Conservation (phyloP, 2,888 invertebrate genomes). For the Buathra laborator region DNA sequence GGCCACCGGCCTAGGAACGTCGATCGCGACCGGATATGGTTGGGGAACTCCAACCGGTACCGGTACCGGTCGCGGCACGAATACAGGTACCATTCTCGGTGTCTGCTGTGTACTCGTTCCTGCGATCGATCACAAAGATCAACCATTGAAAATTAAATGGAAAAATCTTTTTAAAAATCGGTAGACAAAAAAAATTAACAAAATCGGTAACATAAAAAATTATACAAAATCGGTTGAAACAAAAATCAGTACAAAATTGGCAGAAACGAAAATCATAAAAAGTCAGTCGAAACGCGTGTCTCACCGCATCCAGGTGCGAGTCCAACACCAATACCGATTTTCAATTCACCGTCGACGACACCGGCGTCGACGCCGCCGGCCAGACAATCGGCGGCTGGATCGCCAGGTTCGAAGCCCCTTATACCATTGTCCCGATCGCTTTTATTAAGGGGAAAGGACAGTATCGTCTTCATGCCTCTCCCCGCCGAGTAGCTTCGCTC, state of each 20-base stretch:
- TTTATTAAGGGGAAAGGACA: slow-evolving; percentile 52
- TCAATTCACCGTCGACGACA: slow-evolving; percentile 56
- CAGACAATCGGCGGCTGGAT: slow-evolving; percentile 60
- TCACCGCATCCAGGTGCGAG: slow-evolving; percentile 59
- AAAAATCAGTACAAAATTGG: background rate
- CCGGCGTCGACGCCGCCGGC: slow-evolving; percentile 60
- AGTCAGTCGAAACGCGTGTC: background rate
- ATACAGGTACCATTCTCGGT: slow-evolving; percentile 76
- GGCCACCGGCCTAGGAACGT: slow-evolving; percentile 46
- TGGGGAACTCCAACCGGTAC: slow-evolving; percentile 78
- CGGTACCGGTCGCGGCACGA: slow-evolving; percentile 79
- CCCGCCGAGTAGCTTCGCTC: slow-evolving; percentile 8
- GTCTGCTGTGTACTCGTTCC: slow-evolving; percentile 73
- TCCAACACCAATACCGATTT: slow-evolving; percentile 63
- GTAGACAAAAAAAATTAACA: background rate
- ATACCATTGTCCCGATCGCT: background rate
- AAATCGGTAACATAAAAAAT: background rate
- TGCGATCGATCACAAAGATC: background rate
- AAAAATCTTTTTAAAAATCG: background rate
- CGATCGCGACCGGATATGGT: slow-evolving; percentile 69
- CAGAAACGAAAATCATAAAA: background rate
- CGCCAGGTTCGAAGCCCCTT: slow-evolving; percentile 39
- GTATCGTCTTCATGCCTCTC: slow-evolving; percentile 53
- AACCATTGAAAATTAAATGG: background rate
- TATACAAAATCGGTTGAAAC: too few species aligned